phyloP scores from a whole-genome alignment of 1,140 invertebrate species.

The Eueides isabella region DNA sequence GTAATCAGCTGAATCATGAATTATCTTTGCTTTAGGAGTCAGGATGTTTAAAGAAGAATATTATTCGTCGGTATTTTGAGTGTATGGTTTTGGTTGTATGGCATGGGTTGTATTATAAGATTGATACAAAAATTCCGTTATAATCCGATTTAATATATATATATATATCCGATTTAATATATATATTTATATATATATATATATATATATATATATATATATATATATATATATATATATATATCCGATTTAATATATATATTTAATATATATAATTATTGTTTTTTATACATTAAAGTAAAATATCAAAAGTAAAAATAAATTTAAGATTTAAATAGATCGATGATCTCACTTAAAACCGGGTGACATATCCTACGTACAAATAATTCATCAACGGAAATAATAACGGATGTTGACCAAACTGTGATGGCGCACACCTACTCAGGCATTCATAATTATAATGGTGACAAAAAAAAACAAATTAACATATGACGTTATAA shows the following conservation, averaged over 20 bases:
- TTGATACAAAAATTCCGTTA: no score
- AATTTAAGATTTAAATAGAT: background rate
- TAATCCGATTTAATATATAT: no score
- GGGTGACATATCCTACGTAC: background rate
- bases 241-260: background rate
- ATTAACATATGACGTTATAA: slow-evolving; percentile 20
- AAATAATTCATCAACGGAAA: slow-evolving; percentile 34
- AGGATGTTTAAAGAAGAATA: slow-evolving; percentile 7
- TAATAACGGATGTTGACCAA: slow-evolving; percentile 32
- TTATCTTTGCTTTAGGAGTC: background rate
- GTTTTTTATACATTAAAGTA: no score
- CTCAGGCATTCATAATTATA: slow-evolving; percentile 18
- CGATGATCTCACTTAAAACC: background rate
- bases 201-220: no score
- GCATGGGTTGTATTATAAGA: no score
- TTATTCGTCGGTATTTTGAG: background rate
- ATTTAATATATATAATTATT: no score
- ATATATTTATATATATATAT: no score
- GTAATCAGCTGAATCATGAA: background rate
- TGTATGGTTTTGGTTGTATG: background rate
- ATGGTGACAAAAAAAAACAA: slow-evolving; percentile 18
- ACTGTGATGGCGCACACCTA: slow-evolving; percentile 25
- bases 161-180: no score
- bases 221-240: no score
- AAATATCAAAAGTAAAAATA: no score